phyloP scores from a whole-genome alignment of 2,797 vertebrate species.

The Spondyliosoma cantharus region DNA sequence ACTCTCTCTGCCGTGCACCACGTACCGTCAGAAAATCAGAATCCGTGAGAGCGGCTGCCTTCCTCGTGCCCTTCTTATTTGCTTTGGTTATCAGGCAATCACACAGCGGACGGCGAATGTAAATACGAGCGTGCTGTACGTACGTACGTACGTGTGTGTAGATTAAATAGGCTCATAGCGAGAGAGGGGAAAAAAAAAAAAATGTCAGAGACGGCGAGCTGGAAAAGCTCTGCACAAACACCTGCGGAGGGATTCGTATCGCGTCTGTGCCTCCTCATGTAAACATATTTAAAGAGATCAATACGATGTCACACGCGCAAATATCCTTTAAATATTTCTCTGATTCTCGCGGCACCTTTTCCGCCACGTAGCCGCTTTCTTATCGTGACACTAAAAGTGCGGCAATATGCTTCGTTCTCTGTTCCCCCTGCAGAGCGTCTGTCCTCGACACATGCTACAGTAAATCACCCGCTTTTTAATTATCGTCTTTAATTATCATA shows the following conservation, averaged over 20 bases:
- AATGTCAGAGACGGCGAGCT: slow-evolving; percentile 33
- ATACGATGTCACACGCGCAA: neutral
- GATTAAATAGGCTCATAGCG: slow-evolving; percentile 43
- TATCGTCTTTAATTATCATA: slow-evolving; percentile 20
- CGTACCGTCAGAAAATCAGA: too few species aligned
- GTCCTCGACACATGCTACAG: slow-evolving; percentile 1
- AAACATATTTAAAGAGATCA: slow-evolving; percentile 45
- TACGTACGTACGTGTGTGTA: neutral
- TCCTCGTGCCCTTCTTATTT: slow-evolving; percentile 39
- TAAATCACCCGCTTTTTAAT: slow-evolving; percentile 25
- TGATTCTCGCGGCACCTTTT: slow-evolving; percentile 1
- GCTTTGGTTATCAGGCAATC: slow-evolving; percentile 34
- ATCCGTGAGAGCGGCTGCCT: slow-evolving; percentile 23
- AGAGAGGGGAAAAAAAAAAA: slow-evolving; percentile 26
- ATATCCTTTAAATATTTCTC: slow-evolving; percentile 16
- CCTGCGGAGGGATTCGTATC: slow-evolving; percentile 18
- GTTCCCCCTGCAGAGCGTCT: slow-evolving; percentile 9
- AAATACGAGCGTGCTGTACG: neutral
- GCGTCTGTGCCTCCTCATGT: slow-evolving; percentile 11
- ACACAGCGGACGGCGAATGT: neutral
- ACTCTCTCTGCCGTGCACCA: slow-evolving; percentile 1
- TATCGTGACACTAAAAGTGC: slow-evolving; percentile 7
- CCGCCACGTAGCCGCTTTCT: neutral
- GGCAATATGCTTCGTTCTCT: neutral
- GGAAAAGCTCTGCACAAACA: slow-evolving; percentile 17